Evolutionary conservation across 2,113 vertebrate species (phyloP).

Genomic region (Synodontis membranacea): DNA sequence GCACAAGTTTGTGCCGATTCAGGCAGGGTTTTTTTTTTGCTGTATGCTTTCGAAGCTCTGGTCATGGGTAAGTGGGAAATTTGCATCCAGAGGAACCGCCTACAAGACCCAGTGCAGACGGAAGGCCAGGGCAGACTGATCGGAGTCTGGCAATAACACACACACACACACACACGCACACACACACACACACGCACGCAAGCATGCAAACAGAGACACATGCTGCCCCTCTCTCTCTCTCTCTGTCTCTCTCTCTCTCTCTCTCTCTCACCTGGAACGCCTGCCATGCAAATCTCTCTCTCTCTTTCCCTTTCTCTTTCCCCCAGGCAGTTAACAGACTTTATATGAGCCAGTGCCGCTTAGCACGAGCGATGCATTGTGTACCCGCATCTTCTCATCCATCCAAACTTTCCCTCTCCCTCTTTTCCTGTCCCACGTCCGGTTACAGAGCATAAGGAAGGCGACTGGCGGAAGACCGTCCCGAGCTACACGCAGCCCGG

Average conservation of each 20-base stretch:
- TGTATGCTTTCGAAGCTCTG: not conserved
- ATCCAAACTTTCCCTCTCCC: constrained; percentile 62
- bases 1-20: not conserved
- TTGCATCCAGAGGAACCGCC: not conserved
- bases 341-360: constrained; percentile 3
- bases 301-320: constrained; percentile 38
- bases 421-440: constrained; percentile 39
- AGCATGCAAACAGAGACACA: no score
- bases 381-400: constrained; percentile 64
- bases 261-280: not conserved
- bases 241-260: constrained; percentile 44
- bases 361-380: constrained; percentile 58
- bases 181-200: not conserved
- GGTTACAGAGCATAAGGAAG: constrained; percentile 85
- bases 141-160: not conserved
- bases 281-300: no score
- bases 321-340: constrained; percentile 30
- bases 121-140: not conserved
- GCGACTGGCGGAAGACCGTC: constrained; percentile 89
- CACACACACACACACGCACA: constrained; percentile 15
- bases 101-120: not conserved
- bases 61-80: constrained; percentile 1
- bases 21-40: not conserved
- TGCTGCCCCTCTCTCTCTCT: constrained; percentile 46
- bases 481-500: constrained; percentile 93